Evolutionary conservation across 1,140 invertebrate genomes (phyloP).

Genomic region (Neoseiulus cucumeris): DNA sequence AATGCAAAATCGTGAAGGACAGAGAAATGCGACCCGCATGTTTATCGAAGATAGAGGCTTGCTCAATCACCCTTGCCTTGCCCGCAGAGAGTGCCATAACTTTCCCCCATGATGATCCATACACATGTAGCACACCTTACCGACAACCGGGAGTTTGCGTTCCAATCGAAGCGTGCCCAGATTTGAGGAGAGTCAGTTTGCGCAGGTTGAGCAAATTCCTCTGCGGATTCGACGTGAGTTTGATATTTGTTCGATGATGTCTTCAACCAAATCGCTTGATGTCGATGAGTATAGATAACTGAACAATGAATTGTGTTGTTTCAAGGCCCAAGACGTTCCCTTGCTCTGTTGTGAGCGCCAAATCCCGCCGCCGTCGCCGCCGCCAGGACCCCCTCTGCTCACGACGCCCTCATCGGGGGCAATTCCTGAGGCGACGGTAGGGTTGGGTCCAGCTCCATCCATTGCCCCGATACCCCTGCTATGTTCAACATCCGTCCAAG

Average conservation of each 20-base stretch:
- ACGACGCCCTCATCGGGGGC: not conserved
- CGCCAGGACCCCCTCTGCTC: not conserved
- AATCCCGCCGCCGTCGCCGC: not conserved
- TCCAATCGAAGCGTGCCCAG: not conserved
- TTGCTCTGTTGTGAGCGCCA: not conserved
- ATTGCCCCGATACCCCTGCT: not conserved
- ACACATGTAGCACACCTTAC: not conserved
- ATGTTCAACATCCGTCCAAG: not conserved
- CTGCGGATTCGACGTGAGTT: conserved; percentile 3
- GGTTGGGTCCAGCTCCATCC: too few relatives aligned
- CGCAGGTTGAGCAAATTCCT: not conserved
- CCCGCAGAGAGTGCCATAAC: not conserved
- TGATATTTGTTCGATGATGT: not conserved
- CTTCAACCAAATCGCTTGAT: not conserved
- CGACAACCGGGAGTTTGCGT: not conserved
- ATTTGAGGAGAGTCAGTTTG: not conserved
- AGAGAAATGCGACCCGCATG: too few relatives aligned
- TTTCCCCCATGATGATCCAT: not conserved
- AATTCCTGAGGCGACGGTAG: too few relatives aligned
- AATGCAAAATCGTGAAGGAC: too few relatives aligned
- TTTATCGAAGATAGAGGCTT: too few relatives aligned
- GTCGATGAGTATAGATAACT: not conserved
- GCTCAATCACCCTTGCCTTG: too few relatives aligned
- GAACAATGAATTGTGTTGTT: not conserved
- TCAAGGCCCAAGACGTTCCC: not conserved